Evolutionary conservation across 2,113 vertebrate genomes (phyloP).

Genomic region (Glaucomys volans): DNA sequence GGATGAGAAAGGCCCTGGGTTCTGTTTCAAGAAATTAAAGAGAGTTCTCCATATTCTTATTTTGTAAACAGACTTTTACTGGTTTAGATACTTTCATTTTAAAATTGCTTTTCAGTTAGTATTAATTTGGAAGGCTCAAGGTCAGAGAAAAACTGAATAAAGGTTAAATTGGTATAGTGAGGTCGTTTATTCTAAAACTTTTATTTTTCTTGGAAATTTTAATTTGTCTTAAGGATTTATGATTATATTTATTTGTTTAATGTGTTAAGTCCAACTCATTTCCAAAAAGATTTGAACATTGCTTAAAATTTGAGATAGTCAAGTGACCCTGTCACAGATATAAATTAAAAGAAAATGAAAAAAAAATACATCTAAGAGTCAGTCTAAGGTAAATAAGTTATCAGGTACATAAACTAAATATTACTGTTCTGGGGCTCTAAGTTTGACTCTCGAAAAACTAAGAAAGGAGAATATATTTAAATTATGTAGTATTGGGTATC

Average conservation of each 20-base stretch:
- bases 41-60: not conserved
- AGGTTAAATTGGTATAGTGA: not conserved
- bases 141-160: conserved; percentile 23
- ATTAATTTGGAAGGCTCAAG: conserved; percentile 7
- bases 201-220: conserved; percentile 41
- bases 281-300: not conserved
- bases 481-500: conserved; percentile 1
- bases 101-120: conserved; percentile 25
- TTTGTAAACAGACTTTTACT: conserved; percentile 17
- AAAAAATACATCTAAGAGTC: not conserved
- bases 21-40: not conserved
- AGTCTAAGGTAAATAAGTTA: not conserved
- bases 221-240: conserved; percentile 26
- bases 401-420: not conserved
- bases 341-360: conserved; percentile 8
- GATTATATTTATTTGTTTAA: conserved; percentile 46
- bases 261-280: not conserved
- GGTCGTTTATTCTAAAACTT: not conserved
- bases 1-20: not conserved
- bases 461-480: not conserved
- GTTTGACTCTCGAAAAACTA: conserved; percentile 25
- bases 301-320: conserved; percentile 27
- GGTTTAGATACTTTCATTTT: conserved; percentile 27
- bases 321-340: not conserved
- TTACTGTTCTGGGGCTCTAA: not conserved